Base-by-base conservation (phyloP, 1,140 invertebrate genomes). In the Eriocheir sinensis region DNA sequence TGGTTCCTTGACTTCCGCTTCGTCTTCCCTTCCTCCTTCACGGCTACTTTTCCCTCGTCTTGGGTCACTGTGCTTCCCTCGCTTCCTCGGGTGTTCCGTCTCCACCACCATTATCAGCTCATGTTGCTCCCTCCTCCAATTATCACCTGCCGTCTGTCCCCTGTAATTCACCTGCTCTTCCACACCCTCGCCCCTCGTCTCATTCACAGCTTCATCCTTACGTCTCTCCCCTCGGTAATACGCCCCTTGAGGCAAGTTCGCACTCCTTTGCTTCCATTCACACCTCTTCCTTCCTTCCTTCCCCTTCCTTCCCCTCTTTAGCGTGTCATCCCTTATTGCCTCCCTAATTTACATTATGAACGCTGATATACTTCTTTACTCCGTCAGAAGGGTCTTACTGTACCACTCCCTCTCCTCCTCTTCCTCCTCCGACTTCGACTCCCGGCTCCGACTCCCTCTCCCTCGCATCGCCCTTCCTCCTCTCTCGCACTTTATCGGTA, bases 51-150 rank as follows among this genome's bases (percentile, higher is more conserved):
- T 72, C 60, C n/a, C 60, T n/a, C 60, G n/a, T 72, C 60, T n/a
- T 72, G 6, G 60, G 60, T 72, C 60, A 86, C 15, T n/a, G 17
- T 27, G 15, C 32, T 41, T n/a, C 36, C 83, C 83, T 86, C 83
- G 32, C 83, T 21, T 40, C 12, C 83, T 86, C 36, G 30, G 40
- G 21, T 41, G 40, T 86, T 86, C 17, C 17, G 30, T n/a, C 30
- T 86, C 83, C 83, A 40, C 83, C 36, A 86, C 83, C 34, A 86
- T 86, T 86, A 86, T 86, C 83, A 38, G 36, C 83, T 86, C 40
- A 41, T 38, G 36, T 41, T 86, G 30, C 83, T 86, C 83, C 40
- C 83, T 86, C 83, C 83, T 27, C 60, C 60, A 72, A 72, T 72
- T 72, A 72, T 86, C 83, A 40, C 83, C 83, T 41, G 34, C 83